These are phyloP conservation scores for Hyperopisus bebe DNA, from an alignment of 2,113 vertebrate species.

Conservation along the genomic window DNA sequence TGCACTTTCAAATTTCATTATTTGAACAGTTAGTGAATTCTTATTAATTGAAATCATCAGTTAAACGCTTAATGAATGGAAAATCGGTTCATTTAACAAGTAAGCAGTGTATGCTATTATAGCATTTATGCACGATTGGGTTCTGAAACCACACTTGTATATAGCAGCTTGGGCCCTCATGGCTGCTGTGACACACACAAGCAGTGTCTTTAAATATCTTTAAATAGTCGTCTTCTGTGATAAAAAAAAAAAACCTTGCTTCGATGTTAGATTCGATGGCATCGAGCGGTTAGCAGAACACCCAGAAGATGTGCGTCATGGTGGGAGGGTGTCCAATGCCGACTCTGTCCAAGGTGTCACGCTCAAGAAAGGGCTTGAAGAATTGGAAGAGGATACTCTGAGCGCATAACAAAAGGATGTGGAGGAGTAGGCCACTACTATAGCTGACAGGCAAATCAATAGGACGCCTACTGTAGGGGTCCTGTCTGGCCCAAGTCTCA, in stretches of 20 bases:
- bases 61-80: neutral
- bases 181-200: neutral
- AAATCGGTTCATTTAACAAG: neutral
- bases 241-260: neutral
- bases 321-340: neutral
- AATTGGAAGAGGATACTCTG: neutral
- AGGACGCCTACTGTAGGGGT: constrained; percentile 8
- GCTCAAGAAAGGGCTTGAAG: neutral
- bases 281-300: neutral
- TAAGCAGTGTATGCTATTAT: neutral
- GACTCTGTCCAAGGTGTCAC: neutral
- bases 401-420: neutral
- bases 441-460: constrained; percentile 14
- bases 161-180: neutral
- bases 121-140: neutral
- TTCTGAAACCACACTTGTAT: neutral
- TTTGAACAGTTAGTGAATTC: neutral
- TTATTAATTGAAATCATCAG: neutral
- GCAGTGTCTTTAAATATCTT: neutral
- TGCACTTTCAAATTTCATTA: neutral
- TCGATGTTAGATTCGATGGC: neutral
- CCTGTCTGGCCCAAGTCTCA: neutral
- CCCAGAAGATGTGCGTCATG: neutral
- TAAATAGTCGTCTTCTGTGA: neutral
- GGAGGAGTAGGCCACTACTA: neutral